phyloP scores from a whole-genome alignment of 2,888 invertebrate genomes.

The Pantelozetes paolii region DNA sequence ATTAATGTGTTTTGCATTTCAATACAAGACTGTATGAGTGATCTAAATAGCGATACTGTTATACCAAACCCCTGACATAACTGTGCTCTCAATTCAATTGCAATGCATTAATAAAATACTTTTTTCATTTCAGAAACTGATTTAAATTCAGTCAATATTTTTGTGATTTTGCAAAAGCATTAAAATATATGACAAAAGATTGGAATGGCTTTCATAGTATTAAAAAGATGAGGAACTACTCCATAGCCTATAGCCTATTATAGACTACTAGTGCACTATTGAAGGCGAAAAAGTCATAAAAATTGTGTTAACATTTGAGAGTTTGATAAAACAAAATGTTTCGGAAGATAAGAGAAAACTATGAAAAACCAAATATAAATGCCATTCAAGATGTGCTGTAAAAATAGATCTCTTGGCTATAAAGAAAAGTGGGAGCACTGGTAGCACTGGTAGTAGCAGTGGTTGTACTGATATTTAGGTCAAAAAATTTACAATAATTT shows the following conservation, averaged over 20 bases:
- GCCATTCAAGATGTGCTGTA: neutral
- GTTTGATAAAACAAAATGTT: neutral
- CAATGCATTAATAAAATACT: neutral
- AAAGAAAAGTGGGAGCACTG: neutral
- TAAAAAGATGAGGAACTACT: too few species aligned
- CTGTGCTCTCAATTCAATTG: neutral
- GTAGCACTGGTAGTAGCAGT: neutral
- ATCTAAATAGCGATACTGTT: too few species aligned
- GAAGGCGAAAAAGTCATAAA: neutral
- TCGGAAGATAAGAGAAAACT: neutral
- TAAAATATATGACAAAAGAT: too few species aligned
- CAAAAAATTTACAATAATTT: neutral
- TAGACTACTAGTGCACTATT: neutral
- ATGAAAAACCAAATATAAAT: neutral
- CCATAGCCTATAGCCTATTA: too few species aligned
- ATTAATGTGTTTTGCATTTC: too few species aligned
- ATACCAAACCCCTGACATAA: neutral
- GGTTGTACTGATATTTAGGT: neutral
- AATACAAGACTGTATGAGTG: too few species aligned
- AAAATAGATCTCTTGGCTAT: neutral
- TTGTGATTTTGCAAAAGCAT: too few species aligned
- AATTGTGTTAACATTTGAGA: neutral
- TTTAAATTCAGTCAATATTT: too few species aligned
- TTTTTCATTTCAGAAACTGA: too few species aligned
- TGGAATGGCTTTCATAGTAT: too few species aligned